Evolutionary conservation across 2,797 vertebrate genomes (phyloP), one percentile per base, ranked within the genome.

Genomic region (Rhinogobio ventralis): DNA sequence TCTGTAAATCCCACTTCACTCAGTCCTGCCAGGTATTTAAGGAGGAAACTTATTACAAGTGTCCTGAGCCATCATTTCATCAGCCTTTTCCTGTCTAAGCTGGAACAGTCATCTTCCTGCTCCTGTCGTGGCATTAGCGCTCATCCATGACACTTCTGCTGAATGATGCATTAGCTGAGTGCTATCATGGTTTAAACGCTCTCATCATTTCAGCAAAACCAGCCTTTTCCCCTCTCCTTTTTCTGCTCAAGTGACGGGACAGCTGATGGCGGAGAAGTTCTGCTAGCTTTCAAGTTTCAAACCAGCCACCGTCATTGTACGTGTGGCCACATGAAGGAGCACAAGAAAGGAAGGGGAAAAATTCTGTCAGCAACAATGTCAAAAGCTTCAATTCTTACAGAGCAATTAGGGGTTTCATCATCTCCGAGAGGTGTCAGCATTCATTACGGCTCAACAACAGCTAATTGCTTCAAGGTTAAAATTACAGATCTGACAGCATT

Each of bases 401-500:
- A 95, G 94, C 95, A 96, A 96, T 96, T 96, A 96, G 93, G 92
- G 94, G 93, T 95, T 95, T 96, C 94, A 95, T 96, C 94, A 95
- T 94, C 93, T 92, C 91, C 88, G 94, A 94, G 93, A 89, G 91
- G 93, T 95, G 95, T 95, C 95, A 95, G 92, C 93, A 93, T 93
- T 95, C 93, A 95, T 96, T 95, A 96, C 79, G 84, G 88, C 93
- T 95, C 94, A 93, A 93, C 94, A 92, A 94, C 93, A 92, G 93
- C 94, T 96, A 96, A 96, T 96, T 95, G 95, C 94, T 95, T 95
- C 93, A 95, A 95, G 95, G 95, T 96, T 96, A 95, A 95, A 95
- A 95, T 94, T 94, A 94, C 95, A 94, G 94, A 96, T 95, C 94
- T 95, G 94, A 95, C 93, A 93, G 93, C 94, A 95, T 94, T 95